Conservation (phyloP, 2,113 vertebrate species). For the Phoxinus phoxinus region DNA sequence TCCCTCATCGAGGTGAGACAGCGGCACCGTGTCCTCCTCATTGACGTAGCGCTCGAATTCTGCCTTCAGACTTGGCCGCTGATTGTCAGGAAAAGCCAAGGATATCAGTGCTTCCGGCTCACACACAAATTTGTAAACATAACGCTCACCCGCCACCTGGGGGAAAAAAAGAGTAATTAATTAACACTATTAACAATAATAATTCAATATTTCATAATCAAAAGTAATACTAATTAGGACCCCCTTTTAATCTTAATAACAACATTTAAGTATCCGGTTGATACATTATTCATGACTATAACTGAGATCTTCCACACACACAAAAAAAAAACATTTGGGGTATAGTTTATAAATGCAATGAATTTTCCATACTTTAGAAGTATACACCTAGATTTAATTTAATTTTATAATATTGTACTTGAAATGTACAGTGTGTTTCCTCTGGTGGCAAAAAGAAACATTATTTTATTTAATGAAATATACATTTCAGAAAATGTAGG, state of each 20-base stretch:
- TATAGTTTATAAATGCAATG: neutral
- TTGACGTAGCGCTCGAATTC: constrained; percentile 89
- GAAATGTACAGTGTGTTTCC: neutral
- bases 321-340: neutral
- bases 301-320: neutral
- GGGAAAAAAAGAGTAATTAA: neutral
- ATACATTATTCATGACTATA: neutral
- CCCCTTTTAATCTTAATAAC: neutral
- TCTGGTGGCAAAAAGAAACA: neutral
- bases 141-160: constrained; percentile 97
- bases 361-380: neutral
- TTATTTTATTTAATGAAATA: neutral
- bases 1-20: constrained; percentile 91
- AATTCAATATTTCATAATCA: neutral
- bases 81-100: constrained; percentile 92
- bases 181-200: neutral
- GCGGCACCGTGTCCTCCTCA: constrained; percentile 94
- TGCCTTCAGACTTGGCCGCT: constrained; percentile 86
- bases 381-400: neutral
- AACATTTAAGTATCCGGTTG: neutral
- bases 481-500: neutral
- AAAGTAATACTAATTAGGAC: neutral
- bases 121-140: constrained; percentile 98
- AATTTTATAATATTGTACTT: neutral
- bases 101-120: constrained; percentile 95